Base-by-base conservation (phyloP, 2,113 vertebrate species). In the Odocoileus virginianus region DNA sequence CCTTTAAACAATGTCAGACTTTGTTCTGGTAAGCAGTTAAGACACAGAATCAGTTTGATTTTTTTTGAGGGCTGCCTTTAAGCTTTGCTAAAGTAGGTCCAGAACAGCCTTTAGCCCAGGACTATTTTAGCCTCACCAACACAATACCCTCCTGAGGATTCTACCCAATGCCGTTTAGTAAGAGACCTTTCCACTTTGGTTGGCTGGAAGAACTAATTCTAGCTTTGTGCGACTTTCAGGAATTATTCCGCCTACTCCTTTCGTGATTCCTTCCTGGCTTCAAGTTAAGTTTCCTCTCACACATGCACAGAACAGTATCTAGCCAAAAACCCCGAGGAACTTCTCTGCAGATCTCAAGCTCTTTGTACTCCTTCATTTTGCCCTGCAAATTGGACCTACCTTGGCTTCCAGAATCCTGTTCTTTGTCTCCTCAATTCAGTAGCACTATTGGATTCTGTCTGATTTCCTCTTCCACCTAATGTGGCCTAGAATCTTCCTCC, bases 1-100 rank as follows among this genome's bases (percentile, higher is more conserved):
- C 33, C 33, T 96, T 97, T 78, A 84, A 83, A 93, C 30, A 96
- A 78, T 33, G 27, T n/a, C 36, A 76, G n/a, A 67, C 71, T 82
- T 92, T 57, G 33, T 64, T 92, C 93, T 67, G 33, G 50, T 43
- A 96, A 87, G 33, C 14, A 87, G 33, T 95, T 40, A 91, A 58
- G 3, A 90, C 78, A 33, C 36, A 61, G 25, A 86, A 89, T 97
- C 25, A 93, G 45, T 60, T 0, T 61, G 16, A 45, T 86, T 6
- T 28, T 74, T 93, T 83, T 30, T 27, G 21, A 91, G 25, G 15
- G 8, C 45, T 90, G 50, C 11, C 67, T 64, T 88, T 86, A 86
- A 76, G 25, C 13, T 95, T 36, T 93, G 12, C 50, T 50, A 87
- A 52, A 30, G 40, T 12, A 81, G 30, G 81, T 67, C 40, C 15